Evolutionary conservation across 1,140 invertebrate genomes (phyloP), one percentile per base, ranked within the genome.

Genomic region (Archivesica marissinica): DNA sequence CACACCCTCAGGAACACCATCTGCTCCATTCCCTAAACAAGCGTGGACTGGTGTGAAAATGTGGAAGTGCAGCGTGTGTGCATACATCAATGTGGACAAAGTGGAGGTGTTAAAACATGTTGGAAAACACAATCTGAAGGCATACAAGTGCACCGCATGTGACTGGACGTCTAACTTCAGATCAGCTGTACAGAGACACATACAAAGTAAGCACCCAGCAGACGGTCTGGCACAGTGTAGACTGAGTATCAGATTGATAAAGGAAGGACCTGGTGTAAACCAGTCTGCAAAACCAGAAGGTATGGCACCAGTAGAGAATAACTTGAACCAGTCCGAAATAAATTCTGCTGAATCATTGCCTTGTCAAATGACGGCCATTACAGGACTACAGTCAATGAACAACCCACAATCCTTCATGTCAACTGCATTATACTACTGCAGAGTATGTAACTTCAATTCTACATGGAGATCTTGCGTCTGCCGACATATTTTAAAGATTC

Each of bases 61-160:
- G 0, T 93, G 93, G 93, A 90, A 91, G 64, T 93, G 93, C 81
- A 85, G 84, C 11, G 91, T 89, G 61, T 93, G 93, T 87, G 56
- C 85, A 17, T 93, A 89, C 74, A 38, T 80, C 7, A 86, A 92
- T 30, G 86, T 77, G 17, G 85, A 90, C 28, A 88, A 87, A 38
- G 82, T 89, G 20, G 87, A 89, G 17, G 91, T 93, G 2, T 79
- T 91, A 15, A 88, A 85, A 6, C 92, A 93, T 83, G 82, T 93
- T 50, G 85, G 87, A 23, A 86, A 78, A 17, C 92, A 93, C 61
- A 89, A 87, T 38, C 79, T 92, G 38, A 91, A 91, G 72, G 90
- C 91, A 9, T 92, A 89, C 83, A 88, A 86, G 50, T 93, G 92
- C 78, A 83, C 85, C 2, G 47, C 85, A 9, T 93, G 92, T 87